Base-by-base conservation (phyloP, 2,113 vertebrate genomes). In the Gallinago media region DNA sequence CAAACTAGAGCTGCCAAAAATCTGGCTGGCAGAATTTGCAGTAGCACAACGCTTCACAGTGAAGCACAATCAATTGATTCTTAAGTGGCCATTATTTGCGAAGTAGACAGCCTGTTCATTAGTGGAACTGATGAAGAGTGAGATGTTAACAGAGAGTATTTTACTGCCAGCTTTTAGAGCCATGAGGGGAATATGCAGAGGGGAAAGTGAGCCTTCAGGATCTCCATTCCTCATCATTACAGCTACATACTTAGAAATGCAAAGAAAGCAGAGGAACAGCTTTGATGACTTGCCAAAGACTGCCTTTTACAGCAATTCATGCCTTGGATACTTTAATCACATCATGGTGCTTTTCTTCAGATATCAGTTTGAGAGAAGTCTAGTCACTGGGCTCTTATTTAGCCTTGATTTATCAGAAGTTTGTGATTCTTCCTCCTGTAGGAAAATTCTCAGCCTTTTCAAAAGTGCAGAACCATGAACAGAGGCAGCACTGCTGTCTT, bases 101-200 rank as follows among this genome's bases (percentile, higher is more conserved):
- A 77, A 86, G 91, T 34, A 95, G 75, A 34, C 55, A 74, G 90
- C 70, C 71, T 86, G 55, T 47, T 97, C 88, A 84, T 95, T 95
- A 91, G 34, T 44, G 46, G 75, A 77, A 62, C 67, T 81, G 86
- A 79, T 74, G 71, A 92, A 94, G 80, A 96, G 40, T 49, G 50
- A 91, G 72, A 83, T 50, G 50, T 27, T 93, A 95, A 77, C n/a
- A 75, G 32, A 54, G 36, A 85, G 25, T 23, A 67, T 74, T 94
- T 91, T 92, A 86, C 44, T 63, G 68, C 23, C 36, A 84, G 36
- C 67, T 92, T 83, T 84, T 42, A 92, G 79, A 92, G 25, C 46
- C 84, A 15, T 20, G 54, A 71, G 42, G 29, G 20, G 68, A 84
- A 88, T 80, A 80, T 59, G 73, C 59, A 84, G 59, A 50, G 62